Base-by-base conservation (phyloP, 1,140 invertebrate genomes). In the Drosophila biarmipes region DNA sequence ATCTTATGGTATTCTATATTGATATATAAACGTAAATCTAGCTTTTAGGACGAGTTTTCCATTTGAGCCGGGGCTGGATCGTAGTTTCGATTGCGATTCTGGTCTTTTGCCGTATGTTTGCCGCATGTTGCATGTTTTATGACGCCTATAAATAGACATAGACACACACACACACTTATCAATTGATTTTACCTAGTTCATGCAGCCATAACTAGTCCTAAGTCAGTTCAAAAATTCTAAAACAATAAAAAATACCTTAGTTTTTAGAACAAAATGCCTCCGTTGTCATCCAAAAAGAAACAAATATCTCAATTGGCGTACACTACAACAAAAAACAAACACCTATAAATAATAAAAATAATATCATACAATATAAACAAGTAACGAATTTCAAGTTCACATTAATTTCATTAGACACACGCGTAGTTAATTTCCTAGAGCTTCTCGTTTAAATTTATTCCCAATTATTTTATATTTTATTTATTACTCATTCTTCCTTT, bases 101-200 rank as follows among this genome's bases (percentile, higher is more conserved):
- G 42, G 75, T 80, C 78, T 51, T 31, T 56, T 48, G 51, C 31
- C 58, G 42, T 66, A 74, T 73, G 59, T 57, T 69, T 86, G 82
- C 72, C 80, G 80, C 82, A 86, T 86, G 82, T 68, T 86, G 82
- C 82, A 86, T 86, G 82, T 72, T 64, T 78, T 81, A 72, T 82
- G 62, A 82, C 46, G 74, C 78, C 73, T 54, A 68, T 21, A 68
- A 49, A 69, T 69, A 69, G 37, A 24, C 45, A 57, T 38, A 56
- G 42, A 68, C 57, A 57, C 38, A 66, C 40, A 52, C 35, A 21
- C 49, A 38, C 35, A 15, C 49, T 42, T 66, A 75, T 58, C 54
- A 34, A 54, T 53, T 52, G 51, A 74, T 43, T 43, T 63, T 15
- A 61, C 40, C 31, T 14, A 17, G n/a, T 43, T 49, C 75, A 76